Evolutionary conservation across 2,113 vertebrate species (phyloP).

Genomic region (Notiomystis cincta): DNA sequence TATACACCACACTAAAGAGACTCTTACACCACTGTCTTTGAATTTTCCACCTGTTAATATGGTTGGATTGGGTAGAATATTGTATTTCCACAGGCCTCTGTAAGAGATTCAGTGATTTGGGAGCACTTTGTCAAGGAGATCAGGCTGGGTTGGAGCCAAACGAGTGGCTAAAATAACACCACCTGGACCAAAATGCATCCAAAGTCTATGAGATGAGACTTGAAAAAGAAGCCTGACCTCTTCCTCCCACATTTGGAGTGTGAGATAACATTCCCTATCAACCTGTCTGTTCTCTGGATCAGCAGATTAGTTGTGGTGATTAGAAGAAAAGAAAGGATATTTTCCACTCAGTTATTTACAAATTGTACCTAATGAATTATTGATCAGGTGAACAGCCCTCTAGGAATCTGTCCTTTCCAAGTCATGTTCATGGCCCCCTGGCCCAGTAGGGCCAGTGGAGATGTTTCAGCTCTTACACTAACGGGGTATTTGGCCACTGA

Average conservation of each 20-base stretch:
- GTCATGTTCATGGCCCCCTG: neutral
- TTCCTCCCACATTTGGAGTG: neutral
- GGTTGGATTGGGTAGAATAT: neutral
- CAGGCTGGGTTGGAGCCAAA: neutral
- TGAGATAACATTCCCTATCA: neutral
- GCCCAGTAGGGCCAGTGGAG: neutral
- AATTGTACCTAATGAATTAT: constrained; percentile 38
- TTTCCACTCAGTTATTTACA: constrained; percentile 43
- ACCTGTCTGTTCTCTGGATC: neutral
- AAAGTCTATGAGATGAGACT: neutral
- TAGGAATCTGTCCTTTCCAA: neutral
- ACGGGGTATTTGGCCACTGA: neutral
- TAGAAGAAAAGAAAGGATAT: constrained; percentile 31
- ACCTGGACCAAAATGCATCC: neutral
- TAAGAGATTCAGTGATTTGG: neutral
- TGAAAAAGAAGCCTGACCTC: neutral
- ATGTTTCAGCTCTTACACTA: neutral
- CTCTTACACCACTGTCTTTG: neutral
- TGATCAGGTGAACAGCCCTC: neutral
- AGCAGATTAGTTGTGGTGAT: constrained; percentile 40
- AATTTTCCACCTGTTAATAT: neutral
- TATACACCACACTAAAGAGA: neutral
- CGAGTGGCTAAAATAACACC: neutral
- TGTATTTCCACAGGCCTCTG: neutral
- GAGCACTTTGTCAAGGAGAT: neutral